Evolutionary conservation across 92 coral and sea anemone genomes (phyloP), one percentile per base, ranked within the genome.

Genomic region (Phenganax stokvisi): DNA sequence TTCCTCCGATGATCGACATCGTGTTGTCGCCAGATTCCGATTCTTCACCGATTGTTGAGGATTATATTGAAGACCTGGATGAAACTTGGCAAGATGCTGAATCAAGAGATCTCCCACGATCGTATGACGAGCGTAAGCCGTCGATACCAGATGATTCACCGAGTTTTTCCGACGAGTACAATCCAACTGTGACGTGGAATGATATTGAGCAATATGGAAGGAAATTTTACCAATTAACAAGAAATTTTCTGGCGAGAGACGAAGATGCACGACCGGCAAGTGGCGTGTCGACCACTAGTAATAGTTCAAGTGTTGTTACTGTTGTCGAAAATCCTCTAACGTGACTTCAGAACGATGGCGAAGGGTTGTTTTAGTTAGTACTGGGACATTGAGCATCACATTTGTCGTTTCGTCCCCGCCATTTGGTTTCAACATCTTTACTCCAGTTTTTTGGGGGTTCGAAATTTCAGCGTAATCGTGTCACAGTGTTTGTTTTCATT

Each of bases 1-100:
- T 79, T 47, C 83, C 83, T 65, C 83, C 83, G 74, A 79, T 79
- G 73, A 79, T 79, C 17, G 83, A 79, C 61, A 55, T 79, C 60
- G 74, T 79, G 5, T 15, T 79, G 57, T 64, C 83, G n/a, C 74
- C 83, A 51, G 83, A 64, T 51, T 79, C 73, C 59, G 74, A 53
- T 53, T 65, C 83, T 29, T 51, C 74, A 12, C 28, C 81, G 81
- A 29, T 25, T 15, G 13, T 27, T 29, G 81, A 76, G 54, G 81
- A 76, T 31, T 76, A 0, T 64, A 59, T 60, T 9, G 56, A 44
- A 44, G 83, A 79, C 54, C 73, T 52, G 31, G 73, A 76, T 31
- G 59, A 76, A 9, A 76, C 12, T 27, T 31, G 54, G 65, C 63
- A 76, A 31, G 77, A 56, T 30, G 56, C 69, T 3, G 70, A 64